phyloP scores from a whole-genome alignment of 53 echinoderm and acorn worm species.

The Holothuria leucospilota region DNA sequence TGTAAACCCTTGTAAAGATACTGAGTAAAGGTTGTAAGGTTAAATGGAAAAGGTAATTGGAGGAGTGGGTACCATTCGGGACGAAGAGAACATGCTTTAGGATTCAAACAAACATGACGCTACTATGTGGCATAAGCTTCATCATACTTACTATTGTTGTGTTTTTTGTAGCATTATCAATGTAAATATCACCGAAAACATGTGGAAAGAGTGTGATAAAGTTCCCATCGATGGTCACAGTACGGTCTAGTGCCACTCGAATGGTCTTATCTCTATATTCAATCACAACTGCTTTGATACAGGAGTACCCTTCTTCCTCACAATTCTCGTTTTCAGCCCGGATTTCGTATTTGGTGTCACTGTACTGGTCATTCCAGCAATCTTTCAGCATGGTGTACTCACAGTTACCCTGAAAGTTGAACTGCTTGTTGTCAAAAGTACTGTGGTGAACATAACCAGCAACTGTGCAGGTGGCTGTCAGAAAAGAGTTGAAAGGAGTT shows the following conservation, averaged over 20 bases:
- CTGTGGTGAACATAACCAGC: conserved; percentile 55
- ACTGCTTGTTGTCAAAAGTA: conserved; percentile 62
- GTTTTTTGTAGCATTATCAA: conserved; percentile 67
- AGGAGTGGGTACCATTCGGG: no score
- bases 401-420: conserved; percentile 64
- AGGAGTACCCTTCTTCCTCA: conserved; percentile 60
- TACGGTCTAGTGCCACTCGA: conserved; percentile 51
- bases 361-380: background rate
- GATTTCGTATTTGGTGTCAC: conserved; percentile 37
- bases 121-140: no score
- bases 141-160: conserved; percentile 68
- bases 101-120: no score
- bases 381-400: conserved; percentile 54
- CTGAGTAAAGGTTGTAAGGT: no score
- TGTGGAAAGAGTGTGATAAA: conserved; percentile 57
- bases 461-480: conserved; percentile 48
- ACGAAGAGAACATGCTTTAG: no score
- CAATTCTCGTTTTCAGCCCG: conserved; percentile 57
- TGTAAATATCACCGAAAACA: conserved; percentile 50
- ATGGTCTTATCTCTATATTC: conserved; percentile 52
- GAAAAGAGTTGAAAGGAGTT: background rate
- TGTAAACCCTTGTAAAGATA: no score
- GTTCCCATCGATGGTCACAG: conserved; percentile 60
- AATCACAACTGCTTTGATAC: conserved; percentile 70
- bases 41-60: no score